Evolutionary conservation across 1,140 invertebrate genomes (phyloP).

Genomic region (Copidosoma floridanum): DNA sequence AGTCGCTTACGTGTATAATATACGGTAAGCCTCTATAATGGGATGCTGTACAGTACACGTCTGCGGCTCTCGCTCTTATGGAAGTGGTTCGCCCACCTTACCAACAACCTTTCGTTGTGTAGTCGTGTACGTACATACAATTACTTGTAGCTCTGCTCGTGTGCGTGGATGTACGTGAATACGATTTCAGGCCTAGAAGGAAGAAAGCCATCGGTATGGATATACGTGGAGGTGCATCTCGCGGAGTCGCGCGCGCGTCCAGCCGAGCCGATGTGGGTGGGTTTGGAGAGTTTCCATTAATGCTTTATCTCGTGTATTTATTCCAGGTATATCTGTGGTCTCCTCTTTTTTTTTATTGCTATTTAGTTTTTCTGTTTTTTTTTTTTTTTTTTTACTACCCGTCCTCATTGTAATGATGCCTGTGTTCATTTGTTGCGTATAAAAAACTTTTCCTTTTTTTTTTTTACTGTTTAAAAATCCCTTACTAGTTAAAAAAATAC

Average conservation of each 20-base stretch:
- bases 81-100: conserved; percentile 50
- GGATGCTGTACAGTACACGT: conserved; percentile 23
- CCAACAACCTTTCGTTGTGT: not conserved
- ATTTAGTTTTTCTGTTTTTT: conserved; percentile 23
- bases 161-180: conserved; percentile 25
- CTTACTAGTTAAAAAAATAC: too few relatives aligned
- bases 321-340: conserved; percentile 11
- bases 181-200: conserved; percentile 37
- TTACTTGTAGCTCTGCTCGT: not conserved
- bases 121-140: not conserved
- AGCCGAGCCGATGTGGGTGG: conserved; percentile 47
- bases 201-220: too few relatives aligned
- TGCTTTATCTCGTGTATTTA: conserved; percentile 27
- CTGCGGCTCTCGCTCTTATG: conserved; percentile 38
- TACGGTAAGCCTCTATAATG: too few relatives aligned
- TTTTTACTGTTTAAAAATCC: not conserved
- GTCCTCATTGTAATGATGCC: too few relatives aligned
- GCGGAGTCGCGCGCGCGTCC: too few relatives aligned
- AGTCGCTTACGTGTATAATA: too few relatives aligned
- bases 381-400: not conserved
- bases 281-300: conserved; percentile 23
- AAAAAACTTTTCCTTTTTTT: not conserved
- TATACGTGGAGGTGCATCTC: conserved; percentile 39
- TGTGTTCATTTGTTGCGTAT: not conserved
- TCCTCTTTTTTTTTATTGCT: conserved; percentile 10